These are phyloP conservation scores for Neoniphon sammara DNA, from an alignment of 2,797 vertebrate genomes.

Conservation along the genomic window DNA sequence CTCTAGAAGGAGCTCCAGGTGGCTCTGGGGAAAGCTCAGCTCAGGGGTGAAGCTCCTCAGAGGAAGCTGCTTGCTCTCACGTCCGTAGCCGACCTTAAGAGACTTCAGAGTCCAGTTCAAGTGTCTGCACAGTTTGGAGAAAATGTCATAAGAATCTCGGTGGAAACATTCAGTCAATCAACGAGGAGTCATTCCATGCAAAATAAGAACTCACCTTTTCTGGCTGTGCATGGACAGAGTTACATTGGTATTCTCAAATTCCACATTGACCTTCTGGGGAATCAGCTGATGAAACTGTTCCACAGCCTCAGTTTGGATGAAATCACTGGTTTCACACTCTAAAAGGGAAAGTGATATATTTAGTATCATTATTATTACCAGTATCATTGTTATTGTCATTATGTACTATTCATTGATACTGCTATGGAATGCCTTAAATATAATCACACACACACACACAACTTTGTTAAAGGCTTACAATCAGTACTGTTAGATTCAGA, in stretches of 20 bases:
- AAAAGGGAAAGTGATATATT: conserved; percentile 19
- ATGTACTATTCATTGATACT: no score
- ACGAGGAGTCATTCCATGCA: neutral
- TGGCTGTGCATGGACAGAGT: conserved; percentile 98
- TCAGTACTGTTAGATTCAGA: no score
- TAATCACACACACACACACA: neutral
- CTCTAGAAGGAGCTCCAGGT: conserved; percentile 89
- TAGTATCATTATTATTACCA: no score
- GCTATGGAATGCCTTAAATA: no score
- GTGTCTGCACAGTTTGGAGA: conserved; percentile 81
- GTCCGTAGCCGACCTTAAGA: conserved; percentile 87
- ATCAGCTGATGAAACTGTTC: conserved; percentile 81
- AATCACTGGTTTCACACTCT: conserved; percentile 67
- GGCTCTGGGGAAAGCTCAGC: conserved; percentile 92
- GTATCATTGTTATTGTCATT: no score
- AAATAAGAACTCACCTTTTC: conserved; percentile 85
- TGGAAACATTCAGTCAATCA: neutral
- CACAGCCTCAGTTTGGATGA: conserved; percentile 75
- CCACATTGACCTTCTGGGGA: conserved; percentile 88
- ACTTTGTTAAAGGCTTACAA: no score
- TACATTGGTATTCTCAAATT: conserved; percentile 92
- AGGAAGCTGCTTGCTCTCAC: conserved; percentile 88
- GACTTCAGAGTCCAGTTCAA: conserved; percentile 96
- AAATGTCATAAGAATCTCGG: neutral
- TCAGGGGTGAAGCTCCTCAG: conserved; percentile 90